These are phyloP conservation scores for Aeoliscus strigatus DNA, from an alignment of 2,797 vertebrate genomes.

Conservation along the genomic window DNA sequence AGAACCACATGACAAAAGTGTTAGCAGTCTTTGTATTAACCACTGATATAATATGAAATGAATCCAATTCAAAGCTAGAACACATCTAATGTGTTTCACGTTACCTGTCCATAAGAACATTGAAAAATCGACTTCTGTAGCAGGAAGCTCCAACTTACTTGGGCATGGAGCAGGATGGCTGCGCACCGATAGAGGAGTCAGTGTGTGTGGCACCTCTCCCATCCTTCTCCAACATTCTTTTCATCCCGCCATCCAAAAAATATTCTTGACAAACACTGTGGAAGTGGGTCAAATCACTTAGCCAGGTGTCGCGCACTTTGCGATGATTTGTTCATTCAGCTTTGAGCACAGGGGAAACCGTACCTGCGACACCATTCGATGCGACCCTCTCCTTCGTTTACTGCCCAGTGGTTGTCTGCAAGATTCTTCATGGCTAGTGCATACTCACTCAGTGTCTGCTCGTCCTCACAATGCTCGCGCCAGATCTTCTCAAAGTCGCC, in stretches of 20 bases:
- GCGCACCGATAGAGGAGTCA: conserved; percentile 68
- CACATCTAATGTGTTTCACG: no score
- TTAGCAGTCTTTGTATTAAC: no score
- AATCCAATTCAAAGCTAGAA: no score
- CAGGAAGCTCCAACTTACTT: conserved; percentile 42
- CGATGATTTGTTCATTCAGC: no score
- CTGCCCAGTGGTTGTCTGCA: conserved; percentile 96
- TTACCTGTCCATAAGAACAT: no score
- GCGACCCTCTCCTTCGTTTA: conserved; percentile 92
- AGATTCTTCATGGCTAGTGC: conserved; percentile 98
- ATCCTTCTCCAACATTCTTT: conserved; percentile 92
- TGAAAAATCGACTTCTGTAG: not conserved
- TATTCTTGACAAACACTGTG: conserved; percentile 93
- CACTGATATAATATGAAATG: no score
- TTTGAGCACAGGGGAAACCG: no score
- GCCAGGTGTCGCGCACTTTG: no score
- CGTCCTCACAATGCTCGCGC: conserved; percentile 97
- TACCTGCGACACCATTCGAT: conserved; percentile 99
- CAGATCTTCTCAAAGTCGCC: conserved; percentile 99
- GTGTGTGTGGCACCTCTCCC: conserved; percentile 82
- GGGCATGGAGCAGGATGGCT: conserved; percentile 44
- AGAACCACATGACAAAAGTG: no score
- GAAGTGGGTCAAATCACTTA: conserved; percentile 12
- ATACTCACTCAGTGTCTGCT: conserved; percentile 94
- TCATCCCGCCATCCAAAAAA: conserved; percentile 93